Evolutionary conservation across 2,888 invertebrate genomes (phyloP).

Genomic region (Drosophila algonquin): DNA sequence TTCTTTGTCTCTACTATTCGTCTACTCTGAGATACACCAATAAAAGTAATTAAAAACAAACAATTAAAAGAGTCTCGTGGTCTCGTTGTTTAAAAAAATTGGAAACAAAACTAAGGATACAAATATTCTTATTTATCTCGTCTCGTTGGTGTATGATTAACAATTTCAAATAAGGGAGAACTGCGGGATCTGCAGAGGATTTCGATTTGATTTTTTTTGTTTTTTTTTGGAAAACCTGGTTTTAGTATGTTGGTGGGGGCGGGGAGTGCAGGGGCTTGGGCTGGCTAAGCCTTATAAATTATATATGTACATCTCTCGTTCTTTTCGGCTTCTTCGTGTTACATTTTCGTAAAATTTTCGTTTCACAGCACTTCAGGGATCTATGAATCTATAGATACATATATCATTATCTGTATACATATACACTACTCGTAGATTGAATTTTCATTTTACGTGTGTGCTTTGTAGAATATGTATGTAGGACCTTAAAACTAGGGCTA

Average conservation of each 20-base stretch:
- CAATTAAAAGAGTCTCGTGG: conserved; percentile 73
- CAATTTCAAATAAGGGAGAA: conserved; percentile 72
- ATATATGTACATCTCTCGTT: conserved; percentile 19
- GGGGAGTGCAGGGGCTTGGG: conserved; percentile 17
- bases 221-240: conserved; percentile 28
- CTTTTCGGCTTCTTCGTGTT: conserved; percentile 3
- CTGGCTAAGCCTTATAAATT: conserved; percentile 51
- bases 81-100: conserved; percentile 58
- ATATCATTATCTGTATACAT: conserved; percentile 8
- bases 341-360: conserved; percentile 52
- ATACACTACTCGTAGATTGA: conserved; percentile 23
- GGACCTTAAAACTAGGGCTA: conserved; percentile 52
- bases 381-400: conserved; percentile 26
- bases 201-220: conserved; percentile 25
- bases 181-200: conserved; percentile 59
- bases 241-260: conserved; percentile 5
- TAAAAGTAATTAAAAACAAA: conserved; percentile 58
- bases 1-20: conserved; percentile 33
- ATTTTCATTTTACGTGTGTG: conserved; percentile 27
- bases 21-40: conserved; percentile 46
- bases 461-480: conserved; percentile 17
- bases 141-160: conserved; percentile 15
- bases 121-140: conserved; percentile 3
- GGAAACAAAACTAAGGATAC: conserved; percentile 44
- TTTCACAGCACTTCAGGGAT: conserved; percentile 81